phyloP scores from a whole-genome alignment of 2,888 invertebrate genomes.

The Meiosimyza decipiens region DNA sequence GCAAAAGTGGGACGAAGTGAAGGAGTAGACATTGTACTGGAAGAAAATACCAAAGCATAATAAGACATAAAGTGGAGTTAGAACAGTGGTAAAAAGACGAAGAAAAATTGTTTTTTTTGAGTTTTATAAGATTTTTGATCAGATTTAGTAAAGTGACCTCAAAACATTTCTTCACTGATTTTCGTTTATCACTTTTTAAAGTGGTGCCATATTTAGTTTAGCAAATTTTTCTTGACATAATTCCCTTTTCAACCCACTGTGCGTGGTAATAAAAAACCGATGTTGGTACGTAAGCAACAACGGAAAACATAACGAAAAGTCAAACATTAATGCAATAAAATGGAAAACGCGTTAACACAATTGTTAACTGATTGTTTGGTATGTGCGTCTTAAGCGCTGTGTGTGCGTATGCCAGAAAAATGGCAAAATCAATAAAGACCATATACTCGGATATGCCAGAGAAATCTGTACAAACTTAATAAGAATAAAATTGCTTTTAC shows the following conservation, averaged over 20 bases:
- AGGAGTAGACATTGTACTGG: not conserved
- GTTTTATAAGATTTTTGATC: too few relatives aligned
- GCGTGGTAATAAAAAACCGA: too few relatives aligned
- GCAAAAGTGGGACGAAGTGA: not conserved
- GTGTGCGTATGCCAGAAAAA: not conserved
- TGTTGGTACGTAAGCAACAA: not conserved
- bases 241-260: too few relatives aligned
- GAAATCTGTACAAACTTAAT: not conserved
- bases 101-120: too few relatives aligned
- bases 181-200: too few relatives aligned
- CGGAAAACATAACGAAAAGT: conserved; percentile 45
- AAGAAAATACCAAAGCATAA: too few relatives aligned
- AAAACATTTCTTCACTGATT: too few relatives aligned
- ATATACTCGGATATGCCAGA: conserved; percentile 9
- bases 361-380: conserved; percentile 47
- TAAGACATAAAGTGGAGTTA: too few relatives aligned
- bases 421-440: conserved; percentile 22
- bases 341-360: conserved; percentile 62
- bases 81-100: too few relatives aligned
- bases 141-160: too few relatives aligned
- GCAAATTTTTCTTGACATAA: too few relatives aligned
- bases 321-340: conserved; percentile 62
- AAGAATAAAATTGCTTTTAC: conserved; percentile 26
- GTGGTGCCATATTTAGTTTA: too few relatives aligned
- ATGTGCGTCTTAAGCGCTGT: conserved; percentile 4